phyloP scores from a whole-genome alignment of 1,140 invertebrate species.

The Tigriopus japonicus region DNA sequence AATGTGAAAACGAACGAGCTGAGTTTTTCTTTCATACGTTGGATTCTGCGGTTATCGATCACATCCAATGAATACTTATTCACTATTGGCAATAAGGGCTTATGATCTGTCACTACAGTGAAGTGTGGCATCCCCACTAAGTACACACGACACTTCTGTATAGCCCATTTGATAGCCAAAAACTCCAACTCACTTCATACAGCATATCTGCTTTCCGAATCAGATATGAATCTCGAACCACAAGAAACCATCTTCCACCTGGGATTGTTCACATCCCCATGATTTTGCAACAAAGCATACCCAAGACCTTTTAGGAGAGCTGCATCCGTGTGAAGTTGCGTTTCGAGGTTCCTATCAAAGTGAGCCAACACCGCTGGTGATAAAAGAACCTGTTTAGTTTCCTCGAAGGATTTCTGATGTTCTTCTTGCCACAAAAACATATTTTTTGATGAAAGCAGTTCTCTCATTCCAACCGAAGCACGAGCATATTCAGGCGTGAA shows the following conservation, averaged over 20 bases:
- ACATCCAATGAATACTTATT: slow-evolving; percentile 20
- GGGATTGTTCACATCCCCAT: neutral
- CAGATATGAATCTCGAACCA: slow-evolving; percentile 11
- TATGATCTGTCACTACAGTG: too few relatives aligned
- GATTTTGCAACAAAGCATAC: neutral
- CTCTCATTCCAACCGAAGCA: too few relatives aligned
- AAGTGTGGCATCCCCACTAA: too few relatives aligned
- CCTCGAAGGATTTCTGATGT: too few relatives aligned
- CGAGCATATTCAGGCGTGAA: too few relatives aligned
- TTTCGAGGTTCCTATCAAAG: neutral
- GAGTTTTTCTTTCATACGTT: neutral
- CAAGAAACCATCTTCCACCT: neutral
- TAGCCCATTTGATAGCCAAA: too few relatives aligned
- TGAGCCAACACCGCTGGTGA: neutral
- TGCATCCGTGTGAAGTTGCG: neutral
- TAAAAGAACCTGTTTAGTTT: neutral
- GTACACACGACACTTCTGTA: too few relatives aligned
- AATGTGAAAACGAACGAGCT: neutral
- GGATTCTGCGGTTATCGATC: slow-evolving; percentile 15
- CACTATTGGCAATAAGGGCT: too few relatives aligned
- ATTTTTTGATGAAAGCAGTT: too few relatives aligned
- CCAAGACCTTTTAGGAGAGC: neutral
- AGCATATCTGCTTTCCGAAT: slow-evolving; percentile 17
- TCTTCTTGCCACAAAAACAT: too few relatives aligned
- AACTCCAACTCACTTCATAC: too few relatives aligned